Base-by-base conservation (phyloP, 2,888 invertebrate species). In the Brachypalpus laphriformis region DNA sequence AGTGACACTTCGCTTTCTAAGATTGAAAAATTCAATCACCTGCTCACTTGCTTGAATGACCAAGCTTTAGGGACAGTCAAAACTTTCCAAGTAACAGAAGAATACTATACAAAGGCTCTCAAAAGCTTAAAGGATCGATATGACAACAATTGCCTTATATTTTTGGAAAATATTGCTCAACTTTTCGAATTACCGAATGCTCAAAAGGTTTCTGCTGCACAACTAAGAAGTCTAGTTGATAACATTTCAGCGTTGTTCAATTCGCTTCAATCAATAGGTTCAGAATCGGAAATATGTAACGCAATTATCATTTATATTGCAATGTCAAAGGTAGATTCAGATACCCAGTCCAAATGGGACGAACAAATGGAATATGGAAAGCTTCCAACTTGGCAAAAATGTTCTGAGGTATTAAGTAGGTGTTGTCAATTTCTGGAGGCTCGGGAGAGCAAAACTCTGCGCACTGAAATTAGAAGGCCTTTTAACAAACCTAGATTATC, bases 171-270 rank as follows among this genome's bases (percentile, higher is more conserved):
- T 1, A 66, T 66, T 1, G 37, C 66, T 2, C 14, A 66, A 22
- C 34, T 68, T 3, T 70, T 70, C 9, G 70, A 71, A 11, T 7
- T 71, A 5, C 45, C 45, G 2, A 45, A 45, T 2, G 18, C 57
- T 22, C 45, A 7, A 22, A 70, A 34, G 14, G n/a, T 42, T 6
- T 54, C 45, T 6, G 28, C 61, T 34, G 8, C 2, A 1, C 57
- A 47, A 9, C 6, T 71, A 7, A 45, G 47, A 37, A 45, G 31
- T 37, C 47, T 34, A 3, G 37, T 40, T n/a, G 86, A 86, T 1
- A 54, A 83, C 7, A 80, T 75, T 3, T 59, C 57, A 1, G 57
- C 57, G 16, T n/a, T 71, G 0, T 61, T 57, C 9, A 70, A 56
- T 11, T 57, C 70, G 5, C 20, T 70, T 6, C 42, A 31, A 34